Evolutionary conservation across 2,888 invertebrate species (phyloP), one percentile per base, ranked within the genome.

Genomic region (Craniophora ligustri): DNA sequence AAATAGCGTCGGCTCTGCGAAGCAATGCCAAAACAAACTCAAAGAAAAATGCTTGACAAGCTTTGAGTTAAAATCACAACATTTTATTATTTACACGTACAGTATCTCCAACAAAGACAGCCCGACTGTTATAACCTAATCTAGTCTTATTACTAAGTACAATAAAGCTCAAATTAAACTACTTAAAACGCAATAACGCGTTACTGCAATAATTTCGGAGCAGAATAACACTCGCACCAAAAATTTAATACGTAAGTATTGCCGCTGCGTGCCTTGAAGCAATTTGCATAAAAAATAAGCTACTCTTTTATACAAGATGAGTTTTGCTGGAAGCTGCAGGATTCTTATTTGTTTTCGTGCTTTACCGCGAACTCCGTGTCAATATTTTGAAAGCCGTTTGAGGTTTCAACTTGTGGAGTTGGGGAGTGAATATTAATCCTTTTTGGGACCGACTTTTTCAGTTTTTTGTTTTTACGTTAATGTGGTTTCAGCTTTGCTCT

Each of bases 211-310:
- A 46, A 42, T 38, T n/a, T n/a, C 11, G 7, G 18, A 41, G 15
- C 15, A n/a, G n/a, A n/a, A n/a, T n/a, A n/a, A n/a, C n/a, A 13
- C 41, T 61, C 30, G 35, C 23, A 32, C 5, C n/a, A 42, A 49
- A 41, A 62, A 34, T 54, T 64, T 50, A 64, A 64, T 59, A 28
- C 42, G 21, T 38, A 36, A 16, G 21, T 39, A 23, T 44, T 54
- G 44, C 34, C 46, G 50, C 50, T 36, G 49, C 53, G 36, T 34
- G 47, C 49, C 46, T 46, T 69, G 32, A 69, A 54, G 70, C 49
- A 69, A 72, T 73, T 69, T 60, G 50, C 61, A 65, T 69, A 36
- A 72, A 70, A 69, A 70, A 57, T 54, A 60, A 56, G 19, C 36
- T 31, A 32, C n/a, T 41, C 30, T 41, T n/a, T 57, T 46, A 45